Evolutionary conservation across 53 echinoderm and acorn worm genomes (phyloP).

Genomic region (Pentamera pediparva): DNA sequence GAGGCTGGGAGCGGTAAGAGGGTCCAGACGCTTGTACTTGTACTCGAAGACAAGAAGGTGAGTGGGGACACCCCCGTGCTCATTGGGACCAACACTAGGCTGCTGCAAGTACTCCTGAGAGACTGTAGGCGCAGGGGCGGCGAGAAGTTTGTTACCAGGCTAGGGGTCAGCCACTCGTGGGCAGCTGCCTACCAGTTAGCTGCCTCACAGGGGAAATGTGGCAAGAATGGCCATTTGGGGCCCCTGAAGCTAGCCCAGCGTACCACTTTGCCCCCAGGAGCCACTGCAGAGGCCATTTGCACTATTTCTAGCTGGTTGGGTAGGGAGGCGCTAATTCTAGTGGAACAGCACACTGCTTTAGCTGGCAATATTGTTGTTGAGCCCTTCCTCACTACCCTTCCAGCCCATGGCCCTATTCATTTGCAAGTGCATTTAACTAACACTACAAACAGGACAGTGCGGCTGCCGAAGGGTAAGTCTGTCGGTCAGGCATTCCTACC

Average conservation of each 20-base stretch:
- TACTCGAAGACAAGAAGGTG: background rate
- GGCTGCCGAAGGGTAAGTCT: conserved; percentile 10
- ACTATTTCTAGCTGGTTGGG: background rate
- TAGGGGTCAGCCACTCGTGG: background rate
- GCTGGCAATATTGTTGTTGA: background rate
- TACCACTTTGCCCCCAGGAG: background rate
- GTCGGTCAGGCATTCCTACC: conserved; percentile 12
- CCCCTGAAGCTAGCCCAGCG: background rate
- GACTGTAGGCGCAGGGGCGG: background rate
- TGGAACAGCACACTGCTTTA: background rate
- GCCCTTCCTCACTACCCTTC: conserved; percentile 1
- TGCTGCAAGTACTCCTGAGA: background rate
- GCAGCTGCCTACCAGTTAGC: background rate
- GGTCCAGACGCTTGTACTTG: conserved; percentile 40
- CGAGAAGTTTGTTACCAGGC: background rate
- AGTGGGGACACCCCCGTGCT: conserved; percentile 30
- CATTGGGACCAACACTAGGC: conserved; percentile 53
- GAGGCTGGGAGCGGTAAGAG: conserved; percentile 27
- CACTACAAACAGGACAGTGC: conserved; percentile 12
- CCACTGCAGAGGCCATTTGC: background rate
- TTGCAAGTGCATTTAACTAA: background rate
- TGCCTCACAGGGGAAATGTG: background rate
- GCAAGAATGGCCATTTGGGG: background rate
- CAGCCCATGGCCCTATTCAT: background rate
- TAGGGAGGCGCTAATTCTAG: background rate